A percentile compares a stretch with the other conserved stretches of the same genome.
Conservation (phyloP, 1,140 invertebrate species). For the Melanaphis sacchari region DNA sequence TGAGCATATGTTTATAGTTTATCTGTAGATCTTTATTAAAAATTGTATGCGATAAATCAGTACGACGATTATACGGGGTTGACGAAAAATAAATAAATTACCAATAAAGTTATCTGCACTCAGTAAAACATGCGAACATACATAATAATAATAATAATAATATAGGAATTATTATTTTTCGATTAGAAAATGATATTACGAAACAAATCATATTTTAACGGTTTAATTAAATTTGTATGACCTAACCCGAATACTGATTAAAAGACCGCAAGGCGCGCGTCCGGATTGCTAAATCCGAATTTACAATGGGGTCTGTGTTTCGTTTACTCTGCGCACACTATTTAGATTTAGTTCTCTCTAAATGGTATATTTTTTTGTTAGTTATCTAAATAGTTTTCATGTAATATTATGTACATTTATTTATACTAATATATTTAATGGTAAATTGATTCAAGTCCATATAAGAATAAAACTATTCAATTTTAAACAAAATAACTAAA, state of each 20-base stretch:
- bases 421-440: too few species aligned
- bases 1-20: too few species aligned
- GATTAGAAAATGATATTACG: neutral
- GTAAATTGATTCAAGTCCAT: too few species aligned
- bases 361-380: neutral
- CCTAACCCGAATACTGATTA: conserved; percentile 7
- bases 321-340: neutral
- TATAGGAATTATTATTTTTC: neutral
- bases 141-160: neutral
- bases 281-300: neutral
- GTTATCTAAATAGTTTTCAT: neutral
- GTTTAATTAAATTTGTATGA: neutral
- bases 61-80: too few species aligned
- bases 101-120: neutral
- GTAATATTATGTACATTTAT: too few species aligned
- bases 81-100: neutral
- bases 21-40: too few species aligned
- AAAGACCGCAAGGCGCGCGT: neutral
- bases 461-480: too few species aligned
- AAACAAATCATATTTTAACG: conserved; percentile 21
- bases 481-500: too few species aligned
- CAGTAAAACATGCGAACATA: too few species aligned
- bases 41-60: fast-evolving
- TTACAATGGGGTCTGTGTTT: neutral
- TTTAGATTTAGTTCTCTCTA: neutral